Evolutionary conservation across 2,113 vertebrate genomes (phyloP).

Genomic region (Ptilorrhoa leucosticta): DNA sequence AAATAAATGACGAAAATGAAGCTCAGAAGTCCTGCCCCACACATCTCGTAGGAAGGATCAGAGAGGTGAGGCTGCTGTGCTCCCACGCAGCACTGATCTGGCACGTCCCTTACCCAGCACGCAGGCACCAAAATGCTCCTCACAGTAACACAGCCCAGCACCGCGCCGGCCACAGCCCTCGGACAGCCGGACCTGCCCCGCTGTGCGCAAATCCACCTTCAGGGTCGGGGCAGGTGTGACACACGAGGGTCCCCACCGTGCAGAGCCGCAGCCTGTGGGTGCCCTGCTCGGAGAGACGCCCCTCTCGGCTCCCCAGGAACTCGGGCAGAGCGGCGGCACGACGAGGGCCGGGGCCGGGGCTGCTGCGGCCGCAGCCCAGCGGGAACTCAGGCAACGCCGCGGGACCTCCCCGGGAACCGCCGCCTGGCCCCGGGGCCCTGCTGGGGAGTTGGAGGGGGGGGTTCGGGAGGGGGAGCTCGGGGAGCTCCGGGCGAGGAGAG

Average conservation of each 20-base stretch:
- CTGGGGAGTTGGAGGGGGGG: not conserved
- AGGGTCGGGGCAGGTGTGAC: rapidly evolving
- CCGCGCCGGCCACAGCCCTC: not conserved
- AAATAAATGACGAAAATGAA: not conserved
- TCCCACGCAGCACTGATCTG: not conserved
- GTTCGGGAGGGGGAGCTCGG: not conserved
- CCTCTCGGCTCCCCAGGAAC: not conserved
- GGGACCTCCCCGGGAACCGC: not conserved
- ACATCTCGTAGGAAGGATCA: rapidly evolving
- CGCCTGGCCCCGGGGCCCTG: not conserved
- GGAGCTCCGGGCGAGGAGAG: not conserved
- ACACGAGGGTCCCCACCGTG: not conserved
- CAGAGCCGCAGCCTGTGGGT: not conserved
- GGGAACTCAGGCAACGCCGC: not conserved
- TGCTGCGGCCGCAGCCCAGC: not conserved
- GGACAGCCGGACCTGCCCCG: not conserved
- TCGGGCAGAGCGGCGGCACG: not conserved
- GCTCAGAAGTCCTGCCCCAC: not conserved
- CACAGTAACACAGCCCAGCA: not conserved
- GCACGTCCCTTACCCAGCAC: not conserved
- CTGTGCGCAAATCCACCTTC: rapidly evolving
- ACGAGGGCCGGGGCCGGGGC: not conserved
- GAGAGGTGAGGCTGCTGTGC: not conserved
- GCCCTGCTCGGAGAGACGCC: not conserved
- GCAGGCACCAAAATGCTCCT: not conserved